Evolutionary conservation across 2,888 invertebrate genomes (phyloP).

Genomic region (Macaria liturata): DNA sequence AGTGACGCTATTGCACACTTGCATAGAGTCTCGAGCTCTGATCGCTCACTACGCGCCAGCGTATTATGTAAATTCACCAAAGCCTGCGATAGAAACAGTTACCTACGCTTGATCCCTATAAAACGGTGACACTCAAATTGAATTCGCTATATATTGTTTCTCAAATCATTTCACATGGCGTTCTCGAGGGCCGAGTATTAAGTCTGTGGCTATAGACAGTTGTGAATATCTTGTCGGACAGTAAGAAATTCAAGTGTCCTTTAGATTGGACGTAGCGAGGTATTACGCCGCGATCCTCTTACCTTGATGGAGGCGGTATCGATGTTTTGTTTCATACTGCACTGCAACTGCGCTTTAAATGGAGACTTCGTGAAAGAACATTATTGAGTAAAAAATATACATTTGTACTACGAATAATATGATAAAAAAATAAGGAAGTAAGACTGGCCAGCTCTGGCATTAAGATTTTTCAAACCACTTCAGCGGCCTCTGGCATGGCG

Average conservation of each 20-base stretch:
- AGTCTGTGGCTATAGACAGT: conserved; percentile 6
- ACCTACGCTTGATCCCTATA: conserved; percentile 43
- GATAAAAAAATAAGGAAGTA: not conserved
- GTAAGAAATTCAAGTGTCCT: conserved; percentile 42
- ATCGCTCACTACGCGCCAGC: conserved; percentile 58
- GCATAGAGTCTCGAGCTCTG: conserved; percentile 54
- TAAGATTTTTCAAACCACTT: too few species aligned
- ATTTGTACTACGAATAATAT: not conserved
- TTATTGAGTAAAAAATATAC: too few species aligned
- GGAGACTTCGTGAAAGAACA: too few species aligned
- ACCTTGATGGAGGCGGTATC: conserved; percentile 58
- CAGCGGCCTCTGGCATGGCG: too few species aligned
- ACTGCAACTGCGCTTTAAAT: conserved; percentile 1
- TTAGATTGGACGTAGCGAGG: conserved; percentile 47
- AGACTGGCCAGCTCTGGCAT: not conserved
- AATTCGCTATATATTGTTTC: conserved; percentile 43
- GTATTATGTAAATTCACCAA: conserved; percentile 70
- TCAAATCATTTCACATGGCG: conserved; percentile 23
- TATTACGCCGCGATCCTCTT: conserved; percentile 69
- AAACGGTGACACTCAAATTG: conserved; percentile 43
- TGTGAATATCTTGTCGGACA: conserved; percentile 20
- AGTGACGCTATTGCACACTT: conserved; percentile 69
- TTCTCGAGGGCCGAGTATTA: conserved; percentile 4
- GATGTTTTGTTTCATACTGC: conserved; percentile 41
- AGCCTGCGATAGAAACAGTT: conserved; percentile 54